Base-by-base conservation (phyloP, 2,113 vertebrate species). In the Kryptolebias marmoratus region DNA sequence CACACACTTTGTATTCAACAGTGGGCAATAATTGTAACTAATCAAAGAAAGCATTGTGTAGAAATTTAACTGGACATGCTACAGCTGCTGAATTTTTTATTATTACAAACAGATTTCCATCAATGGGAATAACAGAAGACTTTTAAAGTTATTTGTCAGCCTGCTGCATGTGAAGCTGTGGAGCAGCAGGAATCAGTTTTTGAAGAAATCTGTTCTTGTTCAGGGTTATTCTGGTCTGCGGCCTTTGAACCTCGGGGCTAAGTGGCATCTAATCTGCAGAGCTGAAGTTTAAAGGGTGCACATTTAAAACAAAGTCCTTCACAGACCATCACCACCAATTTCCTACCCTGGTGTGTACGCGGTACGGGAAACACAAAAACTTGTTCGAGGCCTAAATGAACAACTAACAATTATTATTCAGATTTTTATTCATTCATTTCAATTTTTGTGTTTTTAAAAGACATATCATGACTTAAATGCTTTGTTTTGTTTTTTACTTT, bases 241-340 rank as follows among this genome's bases (percentile, higher is more conserved):
- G 57, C 57, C 61, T 73, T 32, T 73, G 28, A 67, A 63, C 69
- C 28, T 69, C 58, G 18, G 36, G 42, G 50, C 74, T 70, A 68
- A 69, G 71, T 63, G 59, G 53, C 36, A 1, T 79, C 68, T 80
- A 74, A 88, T 71, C 73, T 73, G 61, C 72, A 1, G 44, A 59
- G 60, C 67, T 68, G 56, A 57, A 65, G 69, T 69, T 72, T 73
- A 53, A 67, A 76, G 56, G 48, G 65, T 50, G 36, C 11, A 48
- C 8, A 50, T 59, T 49, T 0, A 0, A 30, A 62, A 72, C 69
- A 81, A 80, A 80, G 69, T 70, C 73, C 84, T 44, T 73, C 71
- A 74, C 45, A 63, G 72, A 16, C 15, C 56, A 75, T 67, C 77
- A 75, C 18, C 57, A 48, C 22, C 27, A 6, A 9, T 58, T 61